Base-by-base conservation (phyloP, 2,113 vertebrate genomes). In the Halichoerus grypus region DNA sequence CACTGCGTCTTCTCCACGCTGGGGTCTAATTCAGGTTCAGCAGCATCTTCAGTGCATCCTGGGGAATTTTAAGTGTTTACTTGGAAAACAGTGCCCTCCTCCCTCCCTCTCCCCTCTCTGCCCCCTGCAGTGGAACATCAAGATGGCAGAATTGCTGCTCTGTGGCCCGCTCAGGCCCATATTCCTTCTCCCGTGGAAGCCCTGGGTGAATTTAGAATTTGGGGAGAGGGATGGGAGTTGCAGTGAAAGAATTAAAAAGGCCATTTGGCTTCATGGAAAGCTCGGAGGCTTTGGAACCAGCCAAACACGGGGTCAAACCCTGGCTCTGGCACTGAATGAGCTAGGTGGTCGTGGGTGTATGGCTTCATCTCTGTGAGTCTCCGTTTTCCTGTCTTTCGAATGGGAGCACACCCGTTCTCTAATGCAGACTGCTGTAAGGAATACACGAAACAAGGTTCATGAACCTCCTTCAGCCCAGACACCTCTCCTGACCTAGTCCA, bases 21-120 rank as follows among this genome's bases (percentile, higher is more conserved):
- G 53, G 93, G 92, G 88, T 91, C 93, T 94, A 9, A 79, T 91
- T 94, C 59, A 79, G 31, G 84, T 36, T 80, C 36, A 42, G 55
- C 19, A 1, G 14, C 15, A 0, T 71, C 80, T 61, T 65, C 28
- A 1, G 63, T 9, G 59, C 67, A 19, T 94, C 83, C 95, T 69
- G 19, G 89, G 87, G 84, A 92, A 59, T 91, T 91, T 77, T 53
- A 95, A 97, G 77, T 95, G 96, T 96, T 96, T 91, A 46, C 89
- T 87, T 77, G 31, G 59, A 94, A 87, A 96, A n/a, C 53, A 21
- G 31, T 3, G 1, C 74, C 72, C 18, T 69, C 42, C 89, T n/a
- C 26, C 15, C 19, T 26, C 55, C 3, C 22, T 36, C 24, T 67
- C 63, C 31, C 33, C 31, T 10, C 31, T 8, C n/a, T 18, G 0